Conservation (phyloP, 2,888 invertebrate genomes). For the Empis livida region DNA sequence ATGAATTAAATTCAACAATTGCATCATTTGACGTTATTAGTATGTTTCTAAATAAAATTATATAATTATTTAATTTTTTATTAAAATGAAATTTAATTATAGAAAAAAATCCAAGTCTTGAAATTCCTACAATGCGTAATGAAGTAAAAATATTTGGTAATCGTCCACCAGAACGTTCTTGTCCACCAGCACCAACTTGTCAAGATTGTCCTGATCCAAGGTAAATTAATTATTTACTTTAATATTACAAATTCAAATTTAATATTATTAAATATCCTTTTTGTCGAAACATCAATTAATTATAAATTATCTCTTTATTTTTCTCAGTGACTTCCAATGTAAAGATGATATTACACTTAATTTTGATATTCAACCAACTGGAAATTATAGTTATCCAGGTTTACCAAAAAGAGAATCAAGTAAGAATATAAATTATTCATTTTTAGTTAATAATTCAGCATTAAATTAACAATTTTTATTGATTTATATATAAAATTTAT, state of each 20-base stretch:
- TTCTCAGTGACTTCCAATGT: conserved; percentile 39
- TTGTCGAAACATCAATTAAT: background rate
- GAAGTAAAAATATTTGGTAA: conserved; percentile 42
- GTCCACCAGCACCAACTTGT: conserved; percentile 45
- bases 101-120: conserved; percentile 40
- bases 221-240: conserved; percentile 16
- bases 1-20: conserved; percentile 65
- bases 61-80: too few species aligned
- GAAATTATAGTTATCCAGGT: conserved; percentile 45
- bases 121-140: conserved; percentile 37
- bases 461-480: conserved; percentile 1
- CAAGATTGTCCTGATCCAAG: conserved; percentile 45
- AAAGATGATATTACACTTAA: conserved; percentile 44
- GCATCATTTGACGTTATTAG: conserved; percentile 58
- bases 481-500: too few species aligned
- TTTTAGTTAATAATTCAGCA: conserved; percentile 1
- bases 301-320: too few species aligned
- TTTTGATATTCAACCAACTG: conserved; percentile 44
- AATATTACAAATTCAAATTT: too few species aligned
- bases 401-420: conserved; percentile 35
- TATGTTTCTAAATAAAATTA: too few species aligned
- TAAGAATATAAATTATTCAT: conserved; percentile 15
- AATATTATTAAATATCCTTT: too few species aligned
- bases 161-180: conserved; percentile 47
- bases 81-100: background rate